Conservation (phyloP, 23 tunicate genomes). For the Trididemnum nubilum region DNA sequence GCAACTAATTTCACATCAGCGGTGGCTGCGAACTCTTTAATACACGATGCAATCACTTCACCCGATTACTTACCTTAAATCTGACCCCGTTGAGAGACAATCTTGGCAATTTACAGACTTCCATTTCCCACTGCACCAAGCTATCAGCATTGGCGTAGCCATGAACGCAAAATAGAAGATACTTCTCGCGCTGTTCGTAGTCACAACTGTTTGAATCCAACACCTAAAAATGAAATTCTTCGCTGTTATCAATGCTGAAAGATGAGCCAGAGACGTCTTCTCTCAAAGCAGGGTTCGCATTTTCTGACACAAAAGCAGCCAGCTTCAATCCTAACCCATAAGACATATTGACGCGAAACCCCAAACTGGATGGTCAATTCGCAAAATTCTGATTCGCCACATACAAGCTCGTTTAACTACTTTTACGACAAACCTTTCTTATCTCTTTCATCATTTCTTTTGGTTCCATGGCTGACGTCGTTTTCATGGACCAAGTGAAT, state of each 20-base stretch:
- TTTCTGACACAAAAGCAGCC: too few species aligned
- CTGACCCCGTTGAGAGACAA: constrained; percentile 95
- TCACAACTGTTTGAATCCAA: constrained; percentile 91
- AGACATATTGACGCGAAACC: too few species aligned
- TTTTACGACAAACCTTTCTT: constrained; percentile 73
- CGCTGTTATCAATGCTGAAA: neutral
- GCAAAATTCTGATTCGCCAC: too few species aligned
- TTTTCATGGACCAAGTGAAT: constrained; percentile 99
- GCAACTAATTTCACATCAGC: too few species aligned
- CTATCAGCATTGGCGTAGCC: constrained; percentile 87
- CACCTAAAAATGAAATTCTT: constrained; percentile 42
- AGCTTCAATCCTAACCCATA: too few species aligned
- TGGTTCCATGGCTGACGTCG: constrained; percentile 96
- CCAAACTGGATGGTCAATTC: too few species aligned
- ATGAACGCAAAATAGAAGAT: constrained; percentile 92
- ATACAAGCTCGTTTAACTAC: too few species aligned
- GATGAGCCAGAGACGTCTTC: neutral
- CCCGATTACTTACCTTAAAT: constrained; percentile 91
- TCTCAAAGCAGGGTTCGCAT: too few species aligned
- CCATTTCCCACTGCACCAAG: constrained; percentile 99
- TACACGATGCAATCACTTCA: too few species aligned
- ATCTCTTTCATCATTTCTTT: constrained; percentile 98
- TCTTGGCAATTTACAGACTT: constrained; percentile 97
- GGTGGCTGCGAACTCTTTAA: too few species aligned
- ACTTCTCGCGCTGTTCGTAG: constrained; percentile 96